Evolutionary conservation across 2,888 invertebrate genomes (phyloP), one percentile per base, ranked within the genome.

Genomic region (Oegoconia quadripuncta): DNA sequence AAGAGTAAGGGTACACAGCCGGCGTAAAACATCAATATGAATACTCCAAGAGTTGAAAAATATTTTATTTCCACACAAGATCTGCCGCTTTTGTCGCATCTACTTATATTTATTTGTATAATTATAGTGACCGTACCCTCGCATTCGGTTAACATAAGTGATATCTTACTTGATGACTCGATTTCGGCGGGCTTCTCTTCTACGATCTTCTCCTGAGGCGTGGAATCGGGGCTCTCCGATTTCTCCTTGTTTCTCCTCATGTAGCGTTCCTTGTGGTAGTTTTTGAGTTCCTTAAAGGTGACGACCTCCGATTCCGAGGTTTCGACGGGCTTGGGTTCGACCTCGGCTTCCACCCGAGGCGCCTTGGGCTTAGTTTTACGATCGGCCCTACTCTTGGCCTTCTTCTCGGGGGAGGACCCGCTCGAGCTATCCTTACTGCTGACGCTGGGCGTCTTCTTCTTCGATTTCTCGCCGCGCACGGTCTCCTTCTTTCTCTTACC

Each of bases 231-330:
- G 70, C 90, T 92, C 58, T 88, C 84, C 16, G 89, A 90, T 52
- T 83, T 87, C 46, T 90, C 89, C 48, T 89, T 83, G 70, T 92
- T 92, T 39, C 92, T 87, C 39, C 92, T 82, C 66, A 92, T 88
- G 81, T 93, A 93, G 38, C 91, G 87, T 59, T 89, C 89, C 74
- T 89, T 90, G 64, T 86, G 78, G 52, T 87, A 88, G 49, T 83
- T 86, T 61, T 89, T 89, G 26, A 90, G 74, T 57, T 89, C 90
- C 67, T 90, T 90, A 72, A 91, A 90, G 15, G 78, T 56, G 11
- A 82, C 75, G 13, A 64, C 49, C 38, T 70, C 75, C n/a, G 51
- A 43, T 20, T 59, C 65, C 1, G 52, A 34, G n/a, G 48, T 39
- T 13, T 54, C 44, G 18, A 54, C 58, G n/a, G n/a, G n/a, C n/a